Conservation (phyloP, 1,140 invertebrate species). For the Eumaeus atala region DNA sequence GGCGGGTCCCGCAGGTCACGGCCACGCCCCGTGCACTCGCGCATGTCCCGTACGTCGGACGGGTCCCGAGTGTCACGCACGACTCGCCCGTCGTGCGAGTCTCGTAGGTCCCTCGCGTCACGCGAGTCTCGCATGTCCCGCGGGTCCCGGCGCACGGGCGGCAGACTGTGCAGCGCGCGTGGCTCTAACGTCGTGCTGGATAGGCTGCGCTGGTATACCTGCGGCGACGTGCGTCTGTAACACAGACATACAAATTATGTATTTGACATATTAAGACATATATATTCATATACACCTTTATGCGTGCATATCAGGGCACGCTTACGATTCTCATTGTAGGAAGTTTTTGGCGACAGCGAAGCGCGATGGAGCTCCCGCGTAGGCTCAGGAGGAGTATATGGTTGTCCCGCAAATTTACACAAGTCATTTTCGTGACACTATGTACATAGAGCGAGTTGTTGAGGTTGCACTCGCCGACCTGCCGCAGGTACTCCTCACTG, state of each 20-base stretch:
- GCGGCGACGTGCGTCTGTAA: conserved; percentile 50
- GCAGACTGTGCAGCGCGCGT: conserved; percentile 58
- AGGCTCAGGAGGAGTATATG: no score
- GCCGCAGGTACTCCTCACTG: conserved; percentile 54
- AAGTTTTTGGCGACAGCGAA: no score
- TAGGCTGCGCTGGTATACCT: conserved; percentile 65
- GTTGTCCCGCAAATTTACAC: no score
- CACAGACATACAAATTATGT: neutral
- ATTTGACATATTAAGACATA: no score
- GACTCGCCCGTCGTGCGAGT: conserved; percentile 18
- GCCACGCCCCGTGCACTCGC: no score
- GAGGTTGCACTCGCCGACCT: conserved; percentile 46
- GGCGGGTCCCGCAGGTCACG: conserved; percentile 6
- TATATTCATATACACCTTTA: no score
- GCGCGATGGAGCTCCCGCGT: no score
- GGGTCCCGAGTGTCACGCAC: conserved; percentile 11
- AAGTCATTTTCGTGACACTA: no score
- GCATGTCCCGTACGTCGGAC: neutral
- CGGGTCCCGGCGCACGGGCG: conserved; percentile 61
- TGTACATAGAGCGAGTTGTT: conserved; percentile 40
- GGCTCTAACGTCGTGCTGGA: conserved; percentile 62
- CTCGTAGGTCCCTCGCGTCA: conserved; percentile 37
- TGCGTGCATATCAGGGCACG: no score
- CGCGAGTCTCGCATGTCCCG: conserved; percentile 25
- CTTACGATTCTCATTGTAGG: no score